Percentiles rank a stretch among this genome's conserved stretches.
Conservation (phyloP, 92 coral and sea anemone species). For the Porites divaricata region DNA sequence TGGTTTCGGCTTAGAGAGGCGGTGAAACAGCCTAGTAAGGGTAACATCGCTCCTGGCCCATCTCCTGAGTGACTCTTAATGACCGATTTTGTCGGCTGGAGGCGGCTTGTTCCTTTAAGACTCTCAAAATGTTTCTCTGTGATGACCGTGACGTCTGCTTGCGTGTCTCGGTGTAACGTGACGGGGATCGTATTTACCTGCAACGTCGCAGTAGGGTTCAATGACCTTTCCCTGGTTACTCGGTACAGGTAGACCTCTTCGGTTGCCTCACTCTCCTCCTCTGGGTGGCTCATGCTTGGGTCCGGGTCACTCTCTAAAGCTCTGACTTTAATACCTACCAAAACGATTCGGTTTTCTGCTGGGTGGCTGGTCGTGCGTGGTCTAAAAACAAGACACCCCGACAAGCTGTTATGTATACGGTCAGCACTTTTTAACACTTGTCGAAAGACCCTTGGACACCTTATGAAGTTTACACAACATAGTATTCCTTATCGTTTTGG, state of each 20-base stretch:
- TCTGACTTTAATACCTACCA: neutral
- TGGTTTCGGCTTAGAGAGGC: slow-evolving; percentile 15
- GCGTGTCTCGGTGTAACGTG: slow-evolving; percentile 51
- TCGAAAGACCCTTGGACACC: too few species aligned
- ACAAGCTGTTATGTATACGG: too few species aligned
- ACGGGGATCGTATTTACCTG: slow-evolving; percentile 4
- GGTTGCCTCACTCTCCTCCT: neutral
- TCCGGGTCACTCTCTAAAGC: slow-evolving; percentile 13
- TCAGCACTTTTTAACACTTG: too few species aligned
- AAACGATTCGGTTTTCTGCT: neutral
- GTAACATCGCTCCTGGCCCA: slow-evolving; percentile 29
- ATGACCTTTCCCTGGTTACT: slow-evolving; percentile 12
- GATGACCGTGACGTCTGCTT: slow-evolving; percentile 45
- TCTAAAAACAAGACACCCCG: too few species aligned
- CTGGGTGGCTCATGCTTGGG: too few species aligned
- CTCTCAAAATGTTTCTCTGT: slow-evolving; percentile 21
- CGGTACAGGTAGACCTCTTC: slow-evolving; percentile 39
- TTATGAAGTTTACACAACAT: too few species aligned
- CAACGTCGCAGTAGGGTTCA: neutral
- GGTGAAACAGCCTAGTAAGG: slow-evolving; percentile 22
- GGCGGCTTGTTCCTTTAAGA: slow-evolving; percentile 10
- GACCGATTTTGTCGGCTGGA: slow-evolving; percentile 26
- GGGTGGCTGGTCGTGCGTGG: too few species aligned
- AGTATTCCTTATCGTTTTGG: too few species aligned
- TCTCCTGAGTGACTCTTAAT: slow-evolving; percentile 39